These are phyloP conservation scores for Lasioglossum zephyrum DNA, from an alignment of 2,888 invertebrate genomes.

Conservation along the genomic window DNA sequence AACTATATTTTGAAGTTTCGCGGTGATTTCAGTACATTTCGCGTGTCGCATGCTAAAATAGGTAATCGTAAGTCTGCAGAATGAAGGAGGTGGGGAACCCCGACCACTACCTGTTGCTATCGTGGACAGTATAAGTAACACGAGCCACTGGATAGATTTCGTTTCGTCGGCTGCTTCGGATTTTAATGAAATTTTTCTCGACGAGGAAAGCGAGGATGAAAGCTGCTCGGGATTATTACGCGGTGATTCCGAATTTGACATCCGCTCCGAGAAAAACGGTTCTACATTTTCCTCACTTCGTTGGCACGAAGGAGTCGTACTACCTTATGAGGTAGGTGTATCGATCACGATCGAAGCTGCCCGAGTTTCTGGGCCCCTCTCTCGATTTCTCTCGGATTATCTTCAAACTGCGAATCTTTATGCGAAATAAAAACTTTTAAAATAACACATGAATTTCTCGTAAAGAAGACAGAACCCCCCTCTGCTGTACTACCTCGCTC, in stretches of 20 bases:
- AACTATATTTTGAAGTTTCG: conserved; percentile 3
- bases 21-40: conserved; percentile 57
- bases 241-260: conserved; percentile 4
- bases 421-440: neutral
- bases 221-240: conserved; percentile 28
- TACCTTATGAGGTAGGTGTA: no score
- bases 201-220: neutral
- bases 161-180: conserved; percentile 45
- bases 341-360: no score
- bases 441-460: no score
- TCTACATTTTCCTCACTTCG: no score
- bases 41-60: conserved; percentile 65
- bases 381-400: neutral
- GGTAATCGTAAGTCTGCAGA: conserved; percentile 57
- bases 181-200: conserved; percentile 55
- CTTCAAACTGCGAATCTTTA: no score
- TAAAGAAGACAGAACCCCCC: no score
- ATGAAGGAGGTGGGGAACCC: conserved; percentile 60
- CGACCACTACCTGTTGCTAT: conserved; percentile 71
- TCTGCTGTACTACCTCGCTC: no score
- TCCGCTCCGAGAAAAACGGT: neutral
- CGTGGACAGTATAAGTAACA: conserved; percentile 66
- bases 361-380: no score
- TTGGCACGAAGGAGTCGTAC: no score
- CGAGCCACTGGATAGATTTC: conserved; percentile 53